Conservation (phyloP, 2,797 vertebrate species). For the Protonibea diacanthus region DNA sequence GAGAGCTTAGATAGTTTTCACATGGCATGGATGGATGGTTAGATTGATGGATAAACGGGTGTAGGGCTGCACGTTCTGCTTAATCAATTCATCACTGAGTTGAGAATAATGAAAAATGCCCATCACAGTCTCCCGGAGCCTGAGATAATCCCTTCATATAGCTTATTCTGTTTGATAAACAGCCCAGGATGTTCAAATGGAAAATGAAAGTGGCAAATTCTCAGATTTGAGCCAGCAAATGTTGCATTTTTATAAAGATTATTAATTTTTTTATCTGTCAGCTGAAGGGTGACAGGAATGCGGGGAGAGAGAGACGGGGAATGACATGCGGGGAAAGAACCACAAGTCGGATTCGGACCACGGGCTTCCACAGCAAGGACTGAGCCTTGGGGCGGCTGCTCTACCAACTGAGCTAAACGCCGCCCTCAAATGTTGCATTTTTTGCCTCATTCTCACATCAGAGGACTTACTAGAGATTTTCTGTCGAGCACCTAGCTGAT, state of each 20-base stretch:
- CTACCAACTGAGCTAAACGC: too few relatives aligned
- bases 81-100: background rate
- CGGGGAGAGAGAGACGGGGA: too few relatives aligned
- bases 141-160: background rate
- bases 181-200: background rate
- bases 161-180: constrained; percentile 1
- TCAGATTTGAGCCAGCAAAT: background rate
- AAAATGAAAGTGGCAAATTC: background rate
- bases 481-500: constrained; percentile 1
- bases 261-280: too few relatives aligned
- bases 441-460: background rate
- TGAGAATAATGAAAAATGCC: background rate
- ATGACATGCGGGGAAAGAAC: too few relatives aligned
- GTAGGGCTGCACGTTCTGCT: background rate
- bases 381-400: too few relatives aligned
- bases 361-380: too few relatives aligned
- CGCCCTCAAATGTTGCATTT: background rate
- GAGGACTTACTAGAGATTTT: constrained; percentile 6
- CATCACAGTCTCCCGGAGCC: background rate
- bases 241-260: background rate
- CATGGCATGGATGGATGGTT: background rate
- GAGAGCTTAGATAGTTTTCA: background rate
- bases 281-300: too few relatives aligned
- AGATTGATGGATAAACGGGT: constrained; percentile 1
- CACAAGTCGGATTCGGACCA: too few relatives aligned